These are phyloP conservation scores for Megaceryle alcyon DNA, from an alignment of 2,797 vertebrate genomes.

Conservation along the genomic window DNA sequence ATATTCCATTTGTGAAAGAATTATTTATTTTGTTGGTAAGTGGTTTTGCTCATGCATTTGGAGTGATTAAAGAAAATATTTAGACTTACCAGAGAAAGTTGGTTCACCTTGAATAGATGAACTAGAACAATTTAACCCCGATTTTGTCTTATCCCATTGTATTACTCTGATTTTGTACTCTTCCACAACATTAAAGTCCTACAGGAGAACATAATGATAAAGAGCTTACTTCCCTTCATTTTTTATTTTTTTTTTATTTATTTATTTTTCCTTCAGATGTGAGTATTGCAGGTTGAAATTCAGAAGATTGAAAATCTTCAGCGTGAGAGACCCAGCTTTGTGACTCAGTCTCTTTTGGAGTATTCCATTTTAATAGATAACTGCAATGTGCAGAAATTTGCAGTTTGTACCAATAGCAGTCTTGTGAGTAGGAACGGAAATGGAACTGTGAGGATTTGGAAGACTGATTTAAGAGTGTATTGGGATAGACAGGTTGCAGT, in stretches of 20 bases:
- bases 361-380: background rate
- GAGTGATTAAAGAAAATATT: background rate
- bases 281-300: background rate
- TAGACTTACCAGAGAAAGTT: background rate
- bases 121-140: background rate
- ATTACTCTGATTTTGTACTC: background rate
- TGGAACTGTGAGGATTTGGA: background rate
- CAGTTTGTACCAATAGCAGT: background rate
- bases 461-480: background rate
- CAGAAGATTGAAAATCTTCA: background rate
- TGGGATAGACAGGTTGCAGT: background rate
- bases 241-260: no score
- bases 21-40: background rate
- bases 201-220: background rate
- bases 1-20: background rate
- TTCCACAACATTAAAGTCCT: background rate
- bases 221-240: background rate
- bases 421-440: background rate
- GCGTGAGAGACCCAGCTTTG: background rate
- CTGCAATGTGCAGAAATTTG: background rate
- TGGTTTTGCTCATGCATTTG: background rate
- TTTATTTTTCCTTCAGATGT: background rate
- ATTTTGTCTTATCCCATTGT: background rate
- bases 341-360: background rate
- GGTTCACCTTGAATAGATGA: background rate